Base-by-base conservation (phyloP, 2,888 invertebrate species). In the Anarsia innoxiella region DNA sequence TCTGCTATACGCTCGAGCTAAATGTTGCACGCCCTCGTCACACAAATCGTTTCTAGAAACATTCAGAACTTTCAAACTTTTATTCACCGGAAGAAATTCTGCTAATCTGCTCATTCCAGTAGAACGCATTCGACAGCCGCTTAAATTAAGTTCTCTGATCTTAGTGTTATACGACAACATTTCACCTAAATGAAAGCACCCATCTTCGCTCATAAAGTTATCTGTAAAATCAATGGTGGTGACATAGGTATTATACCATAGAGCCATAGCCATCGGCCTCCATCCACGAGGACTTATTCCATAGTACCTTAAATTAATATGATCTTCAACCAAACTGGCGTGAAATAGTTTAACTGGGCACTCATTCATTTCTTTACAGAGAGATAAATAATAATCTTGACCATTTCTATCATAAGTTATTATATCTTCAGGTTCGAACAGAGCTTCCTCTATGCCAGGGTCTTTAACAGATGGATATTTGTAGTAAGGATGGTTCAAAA, bases 401-500 rank as follows among this genome's bases (percentile, higher is more conserved):
- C 34, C 34, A 16, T 34, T 27, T 10, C 27, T 27, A 2, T 26
- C 11, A 12, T 34, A 34, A 5, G 16, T 11, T 8, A 16, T 15
- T 6, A 4, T n/a, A 6, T 6, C 12, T 10, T 6, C 49, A 28
- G 61, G 56, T 9, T 49, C 31, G 2, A 53, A 34, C 9, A 69
- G 46, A 12, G 67, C 66, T 10, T 56, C 51, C 28, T 49, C 16
- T 12, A 68, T 58, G n/a, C 68, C 70, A 4, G 67, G 66, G 31
- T 72, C 64, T 2, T 12, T 27, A 16, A 70, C 42, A 2, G 51
- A 46, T 6, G 69, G 70, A 36, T 66, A 70, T 11, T 40, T 49
- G 31, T 46, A 58, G 30, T 52, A 56, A 3, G 53, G 51, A 40
- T 59, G 57, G 35, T 49, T 37, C 1, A 49, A 34, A 1, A 60